Evolutionary conservation across 2,113 vertebrate species (phyloP), one percentile per base, ranked within the genome.

Genomic region (Puffinus mauretanicus): DNA sequence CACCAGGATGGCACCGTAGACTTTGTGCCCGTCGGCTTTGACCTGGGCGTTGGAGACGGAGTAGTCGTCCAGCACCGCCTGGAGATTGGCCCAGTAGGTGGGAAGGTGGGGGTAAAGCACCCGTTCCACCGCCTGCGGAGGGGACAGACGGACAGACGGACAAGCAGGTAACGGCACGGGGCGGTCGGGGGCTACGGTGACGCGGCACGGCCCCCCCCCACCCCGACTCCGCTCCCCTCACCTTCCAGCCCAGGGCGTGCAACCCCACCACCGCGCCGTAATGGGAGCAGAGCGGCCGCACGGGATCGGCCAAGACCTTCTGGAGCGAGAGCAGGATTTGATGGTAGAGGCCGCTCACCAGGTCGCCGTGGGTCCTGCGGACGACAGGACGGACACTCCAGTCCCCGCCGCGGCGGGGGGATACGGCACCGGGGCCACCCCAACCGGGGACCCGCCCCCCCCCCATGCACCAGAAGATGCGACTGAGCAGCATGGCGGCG

Each of bases 11-110:
- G 99, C 99, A 44, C 99, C 99, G 3, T 99, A 99, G 44, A 99
- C 99, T 54, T 99, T 99, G 96, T 99, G 99, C 12, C 99, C 99
- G 1, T 99, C 99, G 1, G 99, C 99, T 90, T 99, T 99, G 72
- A 99, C 99, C 95, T 99, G 99, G 5, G 99, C 99, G 4, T 99
- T 99, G 71, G 99, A 99, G 6, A 99, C 99, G 0, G 99, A 99
- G 83, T 99, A 99, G 75, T 99, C 99, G 1, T 99, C 99, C 57
- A 99, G 93, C 73, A 99, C 99, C 0, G 99, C 98, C 96, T 99
- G 99, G 6, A 99, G 97, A 95, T 99, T 99, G 18, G 99, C 98
- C 99, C 99, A 99, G 95, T 99, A 99, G 9, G 99, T 99, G 38
- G 99, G 98, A 12, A 99, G 98, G 67, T 99, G 99, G 16, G 99